Percentiles rank a stretch among this genome's conserved stretches.
These are phyloP conservation scores for Psittacula cyanocephala DNA, from an alignment of 2,113 vertebrate genomes.

Conservation along the genomic window DNA sequence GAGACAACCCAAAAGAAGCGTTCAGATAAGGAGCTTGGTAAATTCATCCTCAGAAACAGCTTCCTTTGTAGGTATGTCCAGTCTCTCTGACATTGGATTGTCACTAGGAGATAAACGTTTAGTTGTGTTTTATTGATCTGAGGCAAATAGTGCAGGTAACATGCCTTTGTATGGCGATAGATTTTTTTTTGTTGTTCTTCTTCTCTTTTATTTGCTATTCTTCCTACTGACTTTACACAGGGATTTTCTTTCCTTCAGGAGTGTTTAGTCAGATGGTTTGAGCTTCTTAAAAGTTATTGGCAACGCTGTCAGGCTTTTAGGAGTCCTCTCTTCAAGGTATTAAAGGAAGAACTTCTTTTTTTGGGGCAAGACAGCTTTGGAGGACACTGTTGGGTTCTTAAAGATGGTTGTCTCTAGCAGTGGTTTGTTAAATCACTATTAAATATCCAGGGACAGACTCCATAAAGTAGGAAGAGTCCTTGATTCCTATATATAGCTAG, in stretches of 20 bases:
- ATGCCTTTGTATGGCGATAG: neutral
- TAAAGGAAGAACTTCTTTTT: neutral
- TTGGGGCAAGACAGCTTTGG: neutral
- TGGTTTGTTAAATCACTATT: neutral
- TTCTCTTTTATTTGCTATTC: neutral
- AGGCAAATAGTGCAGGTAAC: neutral
- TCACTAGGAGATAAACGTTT: neutral
- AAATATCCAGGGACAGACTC: neutral
- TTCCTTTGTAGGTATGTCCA: neutral
- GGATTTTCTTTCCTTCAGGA: neutral
- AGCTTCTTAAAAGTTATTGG: neutral
- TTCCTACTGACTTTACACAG: neutral
- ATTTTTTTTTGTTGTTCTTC: accelerated
- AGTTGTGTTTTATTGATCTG: neutral
- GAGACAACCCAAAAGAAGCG: neutral
- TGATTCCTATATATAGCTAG: neutral
- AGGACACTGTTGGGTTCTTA: neutral
- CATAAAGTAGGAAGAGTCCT: neutral
- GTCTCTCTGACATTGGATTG: neutral
- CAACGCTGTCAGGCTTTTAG: neutral
- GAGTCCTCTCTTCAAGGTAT: neutral
- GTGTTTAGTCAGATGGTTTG: neutral
- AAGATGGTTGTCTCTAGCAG: neutral
- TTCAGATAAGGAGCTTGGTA: neutral
- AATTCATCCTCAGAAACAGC: neutral